These are phyloP conservation scores for Characodon lateralis DNA, from an alignment of 2,797 vertebrate genomes.

Conservation along the genomic window DNA sequence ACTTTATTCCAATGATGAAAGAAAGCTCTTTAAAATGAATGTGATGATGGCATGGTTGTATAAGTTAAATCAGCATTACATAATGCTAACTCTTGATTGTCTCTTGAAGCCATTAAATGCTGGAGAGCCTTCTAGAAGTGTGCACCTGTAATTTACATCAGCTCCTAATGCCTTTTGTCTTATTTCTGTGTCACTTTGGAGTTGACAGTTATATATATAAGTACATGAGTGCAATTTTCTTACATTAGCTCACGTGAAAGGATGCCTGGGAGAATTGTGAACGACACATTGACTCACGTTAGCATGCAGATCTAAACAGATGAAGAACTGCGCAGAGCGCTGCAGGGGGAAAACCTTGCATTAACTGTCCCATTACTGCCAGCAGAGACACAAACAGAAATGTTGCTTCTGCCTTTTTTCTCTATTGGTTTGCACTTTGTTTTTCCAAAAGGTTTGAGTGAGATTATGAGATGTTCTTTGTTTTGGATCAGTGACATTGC, in stretches of 20 bases:
- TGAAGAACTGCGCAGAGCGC: slow-evolving; percentile 22
- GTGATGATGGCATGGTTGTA: not conserved
- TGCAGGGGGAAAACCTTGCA: slow-evolving; percentile 23
- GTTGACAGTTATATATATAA: slow-evolving; percentile 1
- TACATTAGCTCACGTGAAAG: not conserved
- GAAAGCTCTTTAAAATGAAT: not conserved
- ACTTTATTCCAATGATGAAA: slow-evolving; percentile 2
- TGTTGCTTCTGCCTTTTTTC: not conserved
- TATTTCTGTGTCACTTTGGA: not conserved
- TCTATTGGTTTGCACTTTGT: slow-evolving; percentile 11
- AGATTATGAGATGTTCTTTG: not conserved
- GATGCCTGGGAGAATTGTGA: slow-evolving; percentile 12
- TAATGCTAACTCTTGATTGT: not conserved
- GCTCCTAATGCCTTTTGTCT: not conserved
- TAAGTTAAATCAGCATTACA: not conserved
- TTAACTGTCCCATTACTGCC: slow-evolving; percentile 32
- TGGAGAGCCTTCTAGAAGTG: not conserved
- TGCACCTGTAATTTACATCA: not conserved
- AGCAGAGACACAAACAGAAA: slow-evolving; percentile 1
- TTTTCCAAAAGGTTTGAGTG: not conserved
- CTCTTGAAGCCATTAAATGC: too few species aligned
- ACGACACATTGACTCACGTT: slow-evolving; percentile 1
- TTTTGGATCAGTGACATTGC: not conserved
- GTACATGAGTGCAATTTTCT: not conserved
- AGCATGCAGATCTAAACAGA: slow-evolving; percentile 19